These are phyloP conservation scores for Engraulis encrasicolus DNA, from an alignment of 2,113 vertebrate genomes.

Conservation along the genomic window DNA sequence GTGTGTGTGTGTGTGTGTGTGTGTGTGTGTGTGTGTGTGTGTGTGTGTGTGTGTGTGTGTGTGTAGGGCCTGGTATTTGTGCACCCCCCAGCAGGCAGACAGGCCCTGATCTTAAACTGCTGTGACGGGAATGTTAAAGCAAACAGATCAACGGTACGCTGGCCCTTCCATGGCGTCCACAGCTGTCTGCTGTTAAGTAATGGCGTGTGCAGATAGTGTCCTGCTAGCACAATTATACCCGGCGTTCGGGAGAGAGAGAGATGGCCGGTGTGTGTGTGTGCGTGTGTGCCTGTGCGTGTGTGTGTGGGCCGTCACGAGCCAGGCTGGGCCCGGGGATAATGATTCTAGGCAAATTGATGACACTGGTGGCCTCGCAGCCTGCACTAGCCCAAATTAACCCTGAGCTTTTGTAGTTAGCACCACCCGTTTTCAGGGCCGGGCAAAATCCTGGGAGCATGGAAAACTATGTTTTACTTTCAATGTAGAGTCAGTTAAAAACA, in stretches of 20 bases:
- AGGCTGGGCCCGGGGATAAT: slow-evolving; percentile 57
- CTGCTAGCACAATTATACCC: slow-evolving; percentile 62
- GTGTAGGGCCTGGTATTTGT: too few species aligned
- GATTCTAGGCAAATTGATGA: slow-evolving; percentile 63
- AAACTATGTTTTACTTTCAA: not conserved
- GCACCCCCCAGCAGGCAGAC: not conserved
- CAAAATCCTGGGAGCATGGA: not conserved
- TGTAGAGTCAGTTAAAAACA: not conserved
- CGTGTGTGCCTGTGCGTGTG: not conserved
- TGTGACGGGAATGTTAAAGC: slow-evolving; percentile 53
- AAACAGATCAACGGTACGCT: slow-evolving; percentile 55
- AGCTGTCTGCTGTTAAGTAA: slow-evolving; percentile 58
- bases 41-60: too few species aligned
- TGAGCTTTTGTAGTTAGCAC: slow-evolving; percentile 32
- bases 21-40: slow-evolving; percentile 23
- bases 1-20: slow-evolving; percentile 25
- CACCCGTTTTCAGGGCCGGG: not conserved
- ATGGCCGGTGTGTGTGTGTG: too few species aligned
- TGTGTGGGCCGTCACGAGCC: slow-evolving; percentile 49
- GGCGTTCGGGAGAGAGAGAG: slow-evolving; percentile 57
- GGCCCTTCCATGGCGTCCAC: too few species aligned
- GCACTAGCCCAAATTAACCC: slow-evolving; percentile 56
- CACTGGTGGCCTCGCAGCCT: slow-evolving; percentile 50
- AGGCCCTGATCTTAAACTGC: slow-evolving; percentile 50
- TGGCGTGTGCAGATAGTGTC: slow-evolving; percentile 60